Conservation (phyloP, 2,888 invertebrate genomes). For the Stenodera caucasica region DNA sequence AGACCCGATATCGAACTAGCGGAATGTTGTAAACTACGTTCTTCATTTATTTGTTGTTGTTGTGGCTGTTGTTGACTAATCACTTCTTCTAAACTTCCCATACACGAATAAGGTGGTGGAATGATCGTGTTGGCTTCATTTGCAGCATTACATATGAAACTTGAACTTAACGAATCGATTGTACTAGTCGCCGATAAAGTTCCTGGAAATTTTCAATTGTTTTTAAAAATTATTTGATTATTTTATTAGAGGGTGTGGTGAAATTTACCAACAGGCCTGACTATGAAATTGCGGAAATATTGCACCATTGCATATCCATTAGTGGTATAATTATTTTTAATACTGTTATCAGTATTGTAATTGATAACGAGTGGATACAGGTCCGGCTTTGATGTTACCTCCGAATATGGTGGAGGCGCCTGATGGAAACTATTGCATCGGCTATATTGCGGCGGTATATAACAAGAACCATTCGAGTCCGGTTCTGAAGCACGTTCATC, state of each 20-base stretch:
- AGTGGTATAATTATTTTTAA: constrained; percentile 65
- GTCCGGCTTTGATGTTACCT: constrained; percentile 85
- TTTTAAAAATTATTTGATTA: constrained; percentile 20
- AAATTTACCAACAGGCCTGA: constrained; percentile 66
- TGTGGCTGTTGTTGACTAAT: constrained; percentile 46
- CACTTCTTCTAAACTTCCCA: constrained; percentile 71
- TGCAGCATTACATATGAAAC: constrained; percentile 81
- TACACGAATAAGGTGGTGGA: constrained; percentile 82
- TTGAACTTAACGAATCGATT: constrained; percentile 82
- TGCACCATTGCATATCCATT: constrained; percentile 83
- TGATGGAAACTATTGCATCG: constrained; percentile 82
- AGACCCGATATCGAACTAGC: constrained; percentile 36
- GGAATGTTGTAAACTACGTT: constrained; percentile 45
- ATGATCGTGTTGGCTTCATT: constrained; percentile 84
- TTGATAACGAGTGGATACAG: constrained; percentile 83
- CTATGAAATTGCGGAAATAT: constrained; percentile 78
- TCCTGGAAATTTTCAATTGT: constrained; percentile 56
- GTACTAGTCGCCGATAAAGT: constrained; percentile 84
- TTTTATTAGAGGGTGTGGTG: constrained; percentile 47
- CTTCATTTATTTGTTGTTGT: constrained; percentile 32
- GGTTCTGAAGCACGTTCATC: constrained; percentile 70
- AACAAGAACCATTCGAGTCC: constrained; percentile 77
- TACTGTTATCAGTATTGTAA: constrained; percentile 69
- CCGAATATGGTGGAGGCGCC: constrained; percentile 82
- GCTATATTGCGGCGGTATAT: constrained; percentile 82